These are phyloP conservation scores for Saguinus imperator DNA, from an alignment of 2,113 vertebrate genomes.

Conservation along the genomic window DNA sequence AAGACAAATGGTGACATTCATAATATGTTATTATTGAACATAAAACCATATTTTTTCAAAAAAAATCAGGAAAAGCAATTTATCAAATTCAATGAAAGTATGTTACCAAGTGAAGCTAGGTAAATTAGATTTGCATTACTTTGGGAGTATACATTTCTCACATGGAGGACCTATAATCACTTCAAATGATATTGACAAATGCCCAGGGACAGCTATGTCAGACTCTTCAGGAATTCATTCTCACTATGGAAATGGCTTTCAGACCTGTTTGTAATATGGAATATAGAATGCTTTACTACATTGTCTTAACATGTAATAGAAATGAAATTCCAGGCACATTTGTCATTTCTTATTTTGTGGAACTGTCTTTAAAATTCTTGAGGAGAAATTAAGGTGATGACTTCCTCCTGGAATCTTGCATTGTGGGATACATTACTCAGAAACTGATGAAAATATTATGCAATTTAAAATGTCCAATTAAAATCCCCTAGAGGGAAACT, in stretches of 20 bases:
- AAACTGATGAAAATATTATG: neutral
- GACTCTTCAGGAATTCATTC: slow-evolving; percentile 29
- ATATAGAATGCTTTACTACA: neutral
- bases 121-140: slow-evolving; percentile 29
- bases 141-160: slow-evolving; percentile 42
- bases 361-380: slow-evolving; percentile 37
- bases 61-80: slow-evolving; percentile 56
- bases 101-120: slow-evolving; percentile 18
- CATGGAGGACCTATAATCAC: neutral
- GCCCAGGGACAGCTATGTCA: neutral
- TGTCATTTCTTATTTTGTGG: slow-evolving; percentile 50
- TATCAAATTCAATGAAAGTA: slow-evolving; percentile 43
- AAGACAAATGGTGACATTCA: slow-evolving; percentile 39
- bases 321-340: slow-evolving; percentile 5
- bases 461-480: neutral
- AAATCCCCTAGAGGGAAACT: neutral
- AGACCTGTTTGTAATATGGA: neutral
- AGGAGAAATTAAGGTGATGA: slow-evolving; percentile 49
- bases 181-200: slow-evolving; percentile 28
- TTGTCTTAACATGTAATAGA: slow-evolving; percentile 15
- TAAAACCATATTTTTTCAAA: slow-evolving; percentile 21
- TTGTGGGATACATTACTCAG: neutral
- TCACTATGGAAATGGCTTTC: slow-evolving; percentile 49
- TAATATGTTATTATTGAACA: neutral
- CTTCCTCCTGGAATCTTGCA: neutral